Percentiles rank a stretch among this genome's conserved stretches.
These are phyloP conservation scores for Rhagoletis pomonella DNA, from an alignment of 1,140 invertebrate genomes.

Conservation along the genomic window DNA sequence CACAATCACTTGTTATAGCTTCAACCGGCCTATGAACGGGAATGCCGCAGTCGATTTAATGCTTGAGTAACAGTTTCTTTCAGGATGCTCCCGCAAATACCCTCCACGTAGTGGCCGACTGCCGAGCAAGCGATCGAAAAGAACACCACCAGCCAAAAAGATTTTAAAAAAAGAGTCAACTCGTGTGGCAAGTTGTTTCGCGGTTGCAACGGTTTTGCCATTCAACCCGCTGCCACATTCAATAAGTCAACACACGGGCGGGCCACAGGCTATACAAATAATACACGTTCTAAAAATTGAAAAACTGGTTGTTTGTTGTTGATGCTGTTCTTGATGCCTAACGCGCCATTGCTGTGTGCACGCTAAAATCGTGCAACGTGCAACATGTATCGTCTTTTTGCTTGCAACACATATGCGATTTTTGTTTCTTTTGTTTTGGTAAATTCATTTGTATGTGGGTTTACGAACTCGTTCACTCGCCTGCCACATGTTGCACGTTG, in stretches of 20 bases:
- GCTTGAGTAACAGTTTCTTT: background rate
- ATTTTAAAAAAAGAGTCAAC: background rate
- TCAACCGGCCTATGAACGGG: background rate
- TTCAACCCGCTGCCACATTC: background rate
- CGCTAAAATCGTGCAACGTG: background rate
- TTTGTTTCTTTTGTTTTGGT: background rate
- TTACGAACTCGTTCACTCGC: background rate
- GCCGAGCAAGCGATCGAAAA: background rate
- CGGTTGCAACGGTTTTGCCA: background rate
- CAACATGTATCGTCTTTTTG: background rate
- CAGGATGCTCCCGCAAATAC: background rate
- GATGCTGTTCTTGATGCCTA: background rate
- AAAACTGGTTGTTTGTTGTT: slow-evolving; percentile 14
- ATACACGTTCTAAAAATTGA: slow-evolving; percentile 54
- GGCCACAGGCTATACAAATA: background rate
- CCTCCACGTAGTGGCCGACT: background rate
- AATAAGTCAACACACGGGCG: background rate
- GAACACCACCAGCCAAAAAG: background rate
- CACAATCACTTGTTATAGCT: background rate
- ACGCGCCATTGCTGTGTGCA: no score
- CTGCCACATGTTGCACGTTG: slow-evolving; percentile 38
- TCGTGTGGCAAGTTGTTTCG: slow-evolving; percentile 9
- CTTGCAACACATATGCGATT: background rate
- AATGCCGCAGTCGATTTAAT: background rate
- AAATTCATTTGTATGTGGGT: background rate